Percentiles rank a stretch among this genome's conserved stretches.
These are phyloP conservation scores for Lagenorhynchus albirostris DNA, from an alignment of 2,113 vertebrate species.

Conservation along the genomic window DNA sequence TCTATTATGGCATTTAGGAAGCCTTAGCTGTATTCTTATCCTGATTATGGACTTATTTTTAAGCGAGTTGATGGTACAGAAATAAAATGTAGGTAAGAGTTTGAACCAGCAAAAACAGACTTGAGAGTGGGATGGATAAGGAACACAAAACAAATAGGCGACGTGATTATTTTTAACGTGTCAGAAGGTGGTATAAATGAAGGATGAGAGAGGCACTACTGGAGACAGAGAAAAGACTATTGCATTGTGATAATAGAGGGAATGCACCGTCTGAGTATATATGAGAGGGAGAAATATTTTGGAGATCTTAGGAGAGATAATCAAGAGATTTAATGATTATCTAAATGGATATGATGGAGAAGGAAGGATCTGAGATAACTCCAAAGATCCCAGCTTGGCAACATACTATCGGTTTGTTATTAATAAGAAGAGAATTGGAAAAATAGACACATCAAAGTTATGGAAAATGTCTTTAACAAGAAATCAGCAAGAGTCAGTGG, in stretches of 20 bases:
- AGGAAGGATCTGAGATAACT: not conserved
- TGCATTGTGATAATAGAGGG: not conserved
- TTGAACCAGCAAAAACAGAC: not conserved
- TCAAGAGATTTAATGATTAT: not conserved
- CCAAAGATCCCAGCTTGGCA: not conserved
- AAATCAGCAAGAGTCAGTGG: not conserved
- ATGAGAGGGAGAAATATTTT: not conserved
- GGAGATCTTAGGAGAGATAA: not conserved
- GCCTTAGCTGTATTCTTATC: not conserved
- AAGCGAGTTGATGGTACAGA: not conserved
- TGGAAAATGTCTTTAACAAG: not conserved
- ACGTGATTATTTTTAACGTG: not conserved
- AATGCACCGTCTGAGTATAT: not conserved
- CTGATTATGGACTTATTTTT: not conserved
- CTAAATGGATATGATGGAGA: not conserved
- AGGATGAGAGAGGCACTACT: not conserved
- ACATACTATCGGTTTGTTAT: not conserved
- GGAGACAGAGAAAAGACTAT: not conserved
- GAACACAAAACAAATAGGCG: not conserved
- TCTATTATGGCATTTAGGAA: not conserved
- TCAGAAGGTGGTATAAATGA: not conserved
- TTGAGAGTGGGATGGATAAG: not conserved
- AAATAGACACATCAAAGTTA: not conserved
- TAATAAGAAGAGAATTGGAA: not conserved
- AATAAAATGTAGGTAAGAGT: not conserved